Base-by-base conservation (phyloP, 2,888 invertebrate species). In the Isotomurus palustris region DNA sequence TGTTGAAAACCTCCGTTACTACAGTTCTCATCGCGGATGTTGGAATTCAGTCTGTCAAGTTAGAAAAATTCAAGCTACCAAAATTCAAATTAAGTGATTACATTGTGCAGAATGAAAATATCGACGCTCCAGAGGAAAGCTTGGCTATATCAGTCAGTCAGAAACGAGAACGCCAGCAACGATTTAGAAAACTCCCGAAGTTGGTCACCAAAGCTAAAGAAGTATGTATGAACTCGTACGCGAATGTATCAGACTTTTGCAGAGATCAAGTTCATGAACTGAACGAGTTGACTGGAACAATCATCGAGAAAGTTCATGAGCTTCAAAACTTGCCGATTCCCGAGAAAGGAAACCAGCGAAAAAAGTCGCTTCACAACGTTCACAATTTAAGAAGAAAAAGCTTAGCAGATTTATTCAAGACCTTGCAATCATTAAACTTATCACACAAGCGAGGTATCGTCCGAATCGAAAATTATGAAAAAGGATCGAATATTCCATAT, bases 361-460 rank as follows among this genome's bases (percentile, higher is more conserved):
- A 90, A 74, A 85, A 84, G 62, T 83, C 88, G 57, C 74, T 76
- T 1, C 75, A 75, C 60, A 72, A 84, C 73, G 85, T 91, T 50
- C 79, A 91, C 3, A 87, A 88, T 71, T 87, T 88, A 72, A 94
- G 93, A 74, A 84, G 88, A 28, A 86, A 89, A 76, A 85, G 87
- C 0, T 76, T 96, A 1, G 83, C 89, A 0, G 91, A 93, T 75
- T 79, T 95, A 43, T 95, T 94, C 75, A 90, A 88, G 74, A 80
- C 81, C 24, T 76, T 97, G 0, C 75, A 82, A 0, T 40, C 50
- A 12, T 79, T 88, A 65, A 91, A 93, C 0, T 74, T 94, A 1
- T 91, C 88, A 41, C 91, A 88, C 73, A 83, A 88, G 60, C 83
- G 84, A 1, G 95, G 95, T 1, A 77, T 88, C 6, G 71, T 73